Conservation (phyloP, 2,888 invertebrate genomes). For the Meta bourneti region DNA sequence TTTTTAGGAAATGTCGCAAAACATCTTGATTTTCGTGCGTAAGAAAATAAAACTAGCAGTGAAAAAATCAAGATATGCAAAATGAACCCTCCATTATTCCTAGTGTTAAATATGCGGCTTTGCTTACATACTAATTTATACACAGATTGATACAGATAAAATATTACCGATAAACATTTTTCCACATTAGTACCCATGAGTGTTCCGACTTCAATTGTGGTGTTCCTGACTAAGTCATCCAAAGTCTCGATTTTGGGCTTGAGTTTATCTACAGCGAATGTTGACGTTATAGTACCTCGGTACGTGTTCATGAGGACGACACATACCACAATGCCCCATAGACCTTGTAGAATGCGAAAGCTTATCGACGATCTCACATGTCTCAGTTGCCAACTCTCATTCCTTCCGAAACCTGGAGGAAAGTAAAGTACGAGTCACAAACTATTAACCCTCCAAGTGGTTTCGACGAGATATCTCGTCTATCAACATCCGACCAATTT, state of each 20-base stretch:
- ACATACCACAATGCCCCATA: constrained; percentile 30
- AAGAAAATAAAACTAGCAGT: too few relatives aligned
- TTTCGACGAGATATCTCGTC: too few relatives aligned
- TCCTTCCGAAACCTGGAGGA: constrained; percentile 6
- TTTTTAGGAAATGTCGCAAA: too few relatives aligned
- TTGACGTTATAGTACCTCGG: constrained; percentile 36
- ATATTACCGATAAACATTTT: constrained; percentile 22
- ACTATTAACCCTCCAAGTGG: too few relatives aligned
- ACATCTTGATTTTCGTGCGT: too few relatives aligned
- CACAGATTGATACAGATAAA: not conserved
- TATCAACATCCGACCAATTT: too few relatives aligned
- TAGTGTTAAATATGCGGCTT: too few relatives aligned
- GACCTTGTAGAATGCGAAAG: constrained; percentile 15
- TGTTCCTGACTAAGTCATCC: constrained; percentile 18
- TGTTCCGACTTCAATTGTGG: not conserved
- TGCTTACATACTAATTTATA: too few relatives aligned
- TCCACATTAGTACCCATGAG: constrained; percentile 12
- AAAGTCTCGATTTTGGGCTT: constrained; percentile 19
- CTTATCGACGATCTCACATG: not conserved
- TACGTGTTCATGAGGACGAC: constrained; percentile 38
- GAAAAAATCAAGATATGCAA: too few relatives aligned
- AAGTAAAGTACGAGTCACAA: too few relatives aligned
- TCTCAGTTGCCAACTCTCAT: constrained; percentile 13
- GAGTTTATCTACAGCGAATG: constrained; percentile 38
- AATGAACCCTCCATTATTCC: too few relatives aligned